phyloP scores from a whole-genome alignment of 2,113 vertebrate species.

The Promerops cafer region DNA sequence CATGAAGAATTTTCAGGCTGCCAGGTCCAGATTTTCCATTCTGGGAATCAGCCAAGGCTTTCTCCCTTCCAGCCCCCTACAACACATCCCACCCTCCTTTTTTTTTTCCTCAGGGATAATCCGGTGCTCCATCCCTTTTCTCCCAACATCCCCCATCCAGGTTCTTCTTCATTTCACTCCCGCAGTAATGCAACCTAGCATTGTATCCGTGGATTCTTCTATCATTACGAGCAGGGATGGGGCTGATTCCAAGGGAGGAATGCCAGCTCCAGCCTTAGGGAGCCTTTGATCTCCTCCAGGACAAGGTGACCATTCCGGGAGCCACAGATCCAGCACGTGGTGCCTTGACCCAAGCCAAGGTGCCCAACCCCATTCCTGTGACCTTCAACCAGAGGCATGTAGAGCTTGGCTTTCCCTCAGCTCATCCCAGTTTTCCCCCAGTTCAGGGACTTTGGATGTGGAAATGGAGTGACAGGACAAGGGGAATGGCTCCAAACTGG shows the following conservation, averaged over 20 bases:
- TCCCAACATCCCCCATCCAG: neutral
- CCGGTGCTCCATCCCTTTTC: neutral
- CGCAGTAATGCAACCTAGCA: neutral
- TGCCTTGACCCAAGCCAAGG: neutral
- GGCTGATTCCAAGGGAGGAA: neutral
- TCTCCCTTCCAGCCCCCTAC: neutral
- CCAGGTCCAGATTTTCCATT: neutral
- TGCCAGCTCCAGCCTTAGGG: neutral
- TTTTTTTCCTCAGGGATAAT: neutral
- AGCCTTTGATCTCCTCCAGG: neutral
- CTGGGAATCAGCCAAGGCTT: neutral
- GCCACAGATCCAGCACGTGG: neutral
- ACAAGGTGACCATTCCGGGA: neutral
- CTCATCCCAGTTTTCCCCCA: neutral
- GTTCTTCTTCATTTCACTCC: neutral
- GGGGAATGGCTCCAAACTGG: neutral
- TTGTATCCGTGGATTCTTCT: fast-evolving
- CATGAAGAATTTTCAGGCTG: neutral
- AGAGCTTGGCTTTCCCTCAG: neutral
- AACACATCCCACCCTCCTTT: neutral
- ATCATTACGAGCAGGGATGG: neutral
- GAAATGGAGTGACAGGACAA: neutral
- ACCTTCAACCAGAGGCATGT: neutral
- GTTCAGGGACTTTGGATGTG: neutral
- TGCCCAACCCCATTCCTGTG: neutral